These are phyloP conservation scores for Tipula unca DNA, from an alignment of 2,888 invertebrate species.

Conservation along the genomic window DNA sequence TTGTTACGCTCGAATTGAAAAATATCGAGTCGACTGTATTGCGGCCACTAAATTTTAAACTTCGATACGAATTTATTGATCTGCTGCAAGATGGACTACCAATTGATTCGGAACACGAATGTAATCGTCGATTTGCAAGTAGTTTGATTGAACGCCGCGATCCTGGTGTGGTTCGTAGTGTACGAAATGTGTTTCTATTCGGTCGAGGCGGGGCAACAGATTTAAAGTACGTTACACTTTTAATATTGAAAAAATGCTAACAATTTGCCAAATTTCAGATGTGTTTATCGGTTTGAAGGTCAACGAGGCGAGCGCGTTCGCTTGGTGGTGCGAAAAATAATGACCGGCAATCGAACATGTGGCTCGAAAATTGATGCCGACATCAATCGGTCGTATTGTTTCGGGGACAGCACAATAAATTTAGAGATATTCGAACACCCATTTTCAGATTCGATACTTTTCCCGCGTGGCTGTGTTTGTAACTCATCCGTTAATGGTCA, in stretches of 20 bases:
- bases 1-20: constrained; percentile 69
- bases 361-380: constrained; percentile 46
- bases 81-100: constrained; percentile 76
- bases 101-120: constrained; percentile 56
- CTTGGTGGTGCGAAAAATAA: constrained; percentile 63
- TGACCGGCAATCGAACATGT: constrained; percentile 49
- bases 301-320: constrained; percentile 72
- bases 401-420: constrained; percentile 59
- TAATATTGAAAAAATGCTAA: not conserved
- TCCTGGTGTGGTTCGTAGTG: constrained; percentile 69
- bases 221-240: constrained; percentile 54
- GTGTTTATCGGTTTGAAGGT: constrained; percentile 81
- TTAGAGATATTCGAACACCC: constrained; percentile 68
- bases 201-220: constrained; percentile 77
- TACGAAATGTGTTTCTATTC: constrained; percentile 75
- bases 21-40: constrained; percentile 76
- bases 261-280: constrained; percentile 46
- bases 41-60: constrained; percentile 74
- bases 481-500: constrained; percentile 45
- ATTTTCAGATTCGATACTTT: constrained; percentile 59
- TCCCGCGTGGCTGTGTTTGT: constrained; percentile 74
- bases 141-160: constrained; percentile 46
- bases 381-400: constrained; percentile 60
- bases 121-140: constrained; percentile 68
- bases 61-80: constrained; percentile 83